Base-by-base conservation (phyloP, 2,888 invertebrate genomes). In the Ctenicera cuprea region DNA sequence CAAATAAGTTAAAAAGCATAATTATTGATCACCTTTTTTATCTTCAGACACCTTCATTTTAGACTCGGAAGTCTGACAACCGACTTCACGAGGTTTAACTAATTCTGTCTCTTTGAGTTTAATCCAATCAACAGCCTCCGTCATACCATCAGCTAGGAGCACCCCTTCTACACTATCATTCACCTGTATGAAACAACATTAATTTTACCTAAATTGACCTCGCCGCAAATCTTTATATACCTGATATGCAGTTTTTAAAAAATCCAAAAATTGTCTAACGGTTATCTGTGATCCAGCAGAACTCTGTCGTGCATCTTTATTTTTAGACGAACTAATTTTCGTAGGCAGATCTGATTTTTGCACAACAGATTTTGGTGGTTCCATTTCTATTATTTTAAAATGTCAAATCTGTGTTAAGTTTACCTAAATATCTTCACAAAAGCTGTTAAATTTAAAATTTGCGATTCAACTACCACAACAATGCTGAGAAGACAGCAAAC, bases 211-310 rank as follows among this genome's bases (percentile, higher is more conserved):
- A 16, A 41, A n/a, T 3, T 26, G 14, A 14, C 45, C 9, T 11
- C 1, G n/a, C 0, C 20, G 7, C n/a, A 9, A 11, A 4, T 37
- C 20, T 8, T 9, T 41, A 50, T 8, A 4, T 74, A 93, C 91
- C 87, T 93, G 92, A 85, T 93, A 94, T 0, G 93, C 93, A 7
- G 92, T 92, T 84, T 91, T 91, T 88, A 94, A 89, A 82, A 93
- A 93, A 82, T 93, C 92, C 80, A 94, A 90, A 82, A 94, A 93
- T 80, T 92, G 91, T 84, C 91, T 90, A 7, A 93, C 90, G 0
- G 93, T 91, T 61, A 93, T 91, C 85, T 93, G 91, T 0, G 90
- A 88, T 69, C 83, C 83, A 41, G 0, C 59, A 45, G 33, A 22
- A 18, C 4, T 18, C 12, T 11, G 5, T 3, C 8, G 9, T 20